Evolutionary conservation across 2,113 vertebrate genomes (phyloP).

Genomic region (Dinomys branickii): DNA sequence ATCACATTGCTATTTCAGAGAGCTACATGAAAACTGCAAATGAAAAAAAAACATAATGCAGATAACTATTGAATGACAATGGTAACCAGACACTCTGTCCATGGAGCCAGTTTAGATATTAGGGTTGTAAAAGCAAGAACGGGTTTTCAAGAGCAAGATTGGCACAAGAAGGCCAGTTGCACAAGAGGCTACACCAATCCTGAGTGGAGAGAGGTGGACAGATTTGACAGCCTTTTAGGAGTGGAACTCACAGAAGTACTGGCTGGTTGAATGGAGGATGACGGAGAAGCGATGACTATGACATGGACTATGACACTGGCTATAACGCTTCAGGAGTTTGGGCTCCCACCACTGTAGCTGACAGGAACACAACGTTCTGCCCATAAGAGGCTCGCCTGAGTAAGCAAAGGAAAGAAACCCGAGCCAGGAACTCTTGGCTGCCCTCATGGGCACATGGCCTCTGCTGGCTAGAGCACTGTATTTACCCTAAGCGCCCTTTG

Average conservation of each 20-base stretch:
- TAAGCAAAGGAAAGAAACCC: background rate
- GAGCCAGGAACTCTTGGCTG: background rate
- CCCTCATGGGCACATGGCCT: background rate
- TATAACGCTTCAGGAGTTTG: background rate
- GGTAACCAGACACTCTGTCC: background rate
- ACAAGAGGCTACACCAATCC: background rate
- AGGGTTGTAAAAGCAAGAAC: background rate
- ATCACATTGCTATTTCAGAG: background rate
- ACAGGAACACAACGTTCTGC: background rate
- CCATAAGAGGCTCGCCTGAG: background rate
- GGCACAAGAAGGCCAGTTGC: background rate
- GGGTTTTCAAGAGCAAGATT: background rate
- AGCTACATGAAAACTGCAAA: background rate
- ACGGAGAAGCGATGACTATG: background rate
- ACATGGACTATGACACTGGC: background rate
- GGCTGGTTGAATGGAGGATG: background rate
- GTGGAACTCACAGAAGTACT: background rate
- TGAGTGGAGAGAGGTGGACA: rapidly evolving
- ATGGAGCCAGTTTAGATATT: background rate
- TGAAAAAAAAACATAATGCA: background rate
- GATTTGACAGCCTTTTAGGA: background rate
- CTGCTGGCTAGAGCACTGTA: background rate
- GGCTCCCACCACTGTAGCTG: background rate
- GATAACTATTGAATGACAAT: background rate
- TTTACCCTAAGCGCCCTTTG: conserved; percentile 3